Percentiles rank a stretch among this genome's conserved stretches.
Evolutionary conservation across 2,113 vertebrate genomes (phyloP).

Genomic region (Seriola rivoliana): DNA sequence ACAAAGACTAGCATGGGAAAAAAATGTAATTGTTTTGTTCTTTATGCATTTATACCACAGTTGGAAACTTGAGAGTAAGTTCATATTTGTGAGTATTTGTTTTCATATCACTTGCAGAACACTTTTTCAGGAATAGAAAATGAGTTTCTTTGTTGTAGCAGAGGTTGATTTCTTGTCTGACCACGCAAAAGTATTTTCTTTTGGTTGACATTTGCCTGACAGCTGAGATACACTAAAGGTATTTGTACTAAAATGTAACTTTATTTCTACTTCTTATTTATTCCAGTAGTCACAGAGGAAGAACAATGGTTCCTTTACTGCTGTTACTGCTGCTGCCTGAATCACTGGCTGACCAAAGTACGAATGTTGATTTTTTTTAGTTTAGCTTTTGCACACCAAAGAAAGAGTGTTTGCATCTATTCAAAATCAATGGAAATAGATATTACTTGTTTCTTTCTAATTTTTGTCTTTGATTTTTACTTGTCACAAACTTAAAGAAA

Average conservation of each 20-base stretch:
- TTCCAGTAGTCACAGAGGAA: background rate
- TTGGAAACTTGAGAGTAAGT: background rate
- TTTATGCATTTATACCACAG: background rate
- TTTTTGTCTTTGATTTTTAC: background rate
- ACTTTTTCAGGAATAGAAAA: no score
- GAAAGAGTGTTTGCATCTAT: background rate
- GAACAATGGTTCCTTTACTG: conserved; percentile 39
- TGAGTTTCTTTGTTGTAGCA: no score
- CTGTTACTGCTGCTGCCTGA: conserved; percentile 49
- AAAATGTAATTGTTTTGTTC: background rate
- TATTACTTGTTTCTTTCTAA: background rate
- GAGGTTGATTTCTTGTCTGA: background rate
- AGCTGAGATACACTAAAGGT: background rate
- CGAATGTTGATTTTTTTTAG: background rate
- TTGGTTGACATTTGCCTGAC: background rate
- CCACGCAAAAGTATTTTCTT: background rate
- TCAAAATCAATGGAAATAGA: background rate
- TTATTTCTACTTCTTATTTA: background rate
- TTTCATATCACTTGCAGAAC: no score
- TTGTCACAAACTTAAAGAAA: background rate
- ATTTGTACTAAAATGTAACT: background rate
- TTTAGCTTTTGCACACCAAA: background rate
- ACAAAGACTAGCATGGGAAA: no score
- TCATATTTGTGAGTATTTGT: background rate
- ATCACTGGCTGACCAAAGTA: conserved; percentile 24